Percentiles rank a stretch among this genome's conserved stretches.
Evolutionary conservation across 2,888 invertebrate genomes (phyloP).

Genomic region (Zelleria hepariella): DNA sequence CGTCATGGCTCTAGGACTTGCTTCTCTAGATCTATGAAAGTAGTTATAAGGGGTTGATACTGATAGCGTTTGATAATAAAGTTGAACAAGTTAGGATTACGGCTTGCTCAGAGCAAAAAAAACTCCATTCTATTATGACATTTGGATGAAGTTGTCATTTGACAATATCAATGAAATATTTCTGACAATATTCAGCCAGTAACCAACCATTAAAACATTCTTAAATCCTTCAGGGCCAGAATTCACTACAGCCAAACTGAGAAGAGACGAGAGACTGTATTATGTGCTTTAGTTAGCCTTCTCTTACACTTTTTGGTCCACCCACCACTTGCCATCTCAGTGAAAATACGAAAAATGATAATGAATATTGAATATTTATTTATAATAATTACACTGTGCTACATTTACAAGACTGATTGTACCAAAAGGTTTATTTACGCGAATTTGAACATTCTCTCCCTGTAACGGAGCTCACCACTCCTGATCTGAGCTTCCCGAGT

Average conservation of each 20-base stretch:
- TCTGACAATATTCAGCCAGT: too few species aligned
- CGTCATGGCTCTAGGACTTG: slow-evolving; percentile 16
- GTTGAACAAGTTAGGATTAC: neutral
- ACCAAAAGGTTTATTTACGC: slow-evolving; percentile 40
- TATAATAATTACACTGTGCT: slow-evolving; percentile 2
- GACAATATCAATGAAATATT: too few species aligned
- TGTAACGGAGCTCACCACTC: slow-evolving; percentile 81
- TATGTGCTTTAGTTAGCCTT: too few species aligned
- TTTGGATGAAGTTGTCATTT: too few species aligned
- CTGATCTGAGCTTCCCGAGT: slow-evolving; percentile 72
- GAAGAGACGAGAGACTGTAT: too few species aligned
- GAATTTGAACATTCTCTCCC: slow-evolving; percentile 79
- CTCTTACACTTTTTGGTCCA: too few species aligned
- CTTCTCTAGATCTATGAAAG: neutral
- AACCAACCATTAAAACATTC: too few species aligned
- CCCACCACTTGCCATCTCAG: neutral
- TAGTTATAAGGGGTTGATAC: neutral
- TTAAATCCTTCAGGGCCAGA: too few species aligned
- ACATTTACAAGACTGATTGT: neutral
- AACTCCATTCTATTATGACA: too few species aligned
- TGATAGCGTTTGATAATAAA: too few species aligned
- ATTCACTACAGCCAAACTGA: too few species aligned
- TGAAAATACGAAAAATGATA: neutral
- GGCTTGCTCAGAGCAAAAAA: too few species aligned
- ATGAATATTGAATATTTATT: neutral